These are phyloP conservation scores for Fulmarus glacialis DNA, from an alignment of 2,113 vertebrate species.

Conservation along the genomic window DNA sequence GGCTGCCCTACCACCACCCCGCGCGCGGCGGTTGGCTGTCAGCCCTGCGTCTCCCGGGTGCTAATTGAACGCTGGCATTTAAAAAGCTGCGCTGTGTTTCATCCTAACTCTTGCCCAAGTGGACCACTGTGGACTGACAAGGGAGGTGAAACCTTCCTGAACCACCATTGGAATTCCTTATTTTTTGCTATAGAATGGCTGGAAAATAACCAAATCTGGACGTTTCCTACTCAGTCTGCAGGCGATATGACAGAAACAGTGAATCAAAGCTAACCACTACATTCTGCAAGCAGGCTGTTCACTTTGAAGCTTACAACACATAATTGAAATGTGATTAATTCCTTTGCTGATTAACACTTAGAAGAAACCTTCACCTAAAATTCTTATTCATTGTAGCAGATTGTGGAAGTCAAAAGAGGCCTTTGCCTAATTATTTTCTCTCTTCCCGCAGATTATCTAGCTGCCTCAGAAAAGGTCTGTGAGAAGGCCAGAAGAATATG, in stretches of 20 bases:
- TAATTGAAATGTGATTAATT: conserved; percentile 66
- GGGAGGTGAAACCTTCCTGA: neutral
- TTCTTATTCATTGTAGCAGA: neutral
- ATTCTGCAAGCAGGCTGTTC: neutral
- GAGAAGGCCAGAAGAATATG: conserved; percentile 27
- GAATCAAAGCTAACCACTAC: neutral
- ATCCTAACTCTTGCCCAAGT: rapidly evolving
- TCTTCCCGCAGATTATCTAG: conserved; percentile 19
- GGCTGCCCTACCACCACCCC: neutral
- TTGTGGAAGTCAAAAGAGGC: conserved; percentile 21
- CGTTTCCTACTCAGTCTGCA: neutral
- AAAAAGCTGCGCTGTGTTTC: neutral
- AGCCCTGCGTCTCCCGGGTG: rapidly evolving
- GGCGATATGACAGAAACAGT: rapidly evolving
- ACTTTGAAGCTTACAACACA: neutral
- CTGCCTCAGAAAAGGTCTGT: conserved; percentile 34
- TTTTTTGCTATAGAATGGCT: neutral
- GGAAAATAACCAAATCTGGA: neutral
- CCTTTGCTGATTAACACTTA: conserved; percentile 3
- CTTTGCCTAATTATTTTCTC: conserved; percentile 50
- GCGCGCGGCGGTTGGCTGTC: rapidly evolving
- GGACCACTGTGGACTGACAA: neutral
- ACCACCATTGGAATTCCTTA: rapidly evolving
- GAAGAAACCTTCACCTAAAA: conserved; percentile 43
- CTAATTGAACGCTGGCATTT: rapidly evolving